phyloP scores from a whole-genome alignment of 1,140 invertebrate genomes.

The Wiebesia pumilae region DNA sequence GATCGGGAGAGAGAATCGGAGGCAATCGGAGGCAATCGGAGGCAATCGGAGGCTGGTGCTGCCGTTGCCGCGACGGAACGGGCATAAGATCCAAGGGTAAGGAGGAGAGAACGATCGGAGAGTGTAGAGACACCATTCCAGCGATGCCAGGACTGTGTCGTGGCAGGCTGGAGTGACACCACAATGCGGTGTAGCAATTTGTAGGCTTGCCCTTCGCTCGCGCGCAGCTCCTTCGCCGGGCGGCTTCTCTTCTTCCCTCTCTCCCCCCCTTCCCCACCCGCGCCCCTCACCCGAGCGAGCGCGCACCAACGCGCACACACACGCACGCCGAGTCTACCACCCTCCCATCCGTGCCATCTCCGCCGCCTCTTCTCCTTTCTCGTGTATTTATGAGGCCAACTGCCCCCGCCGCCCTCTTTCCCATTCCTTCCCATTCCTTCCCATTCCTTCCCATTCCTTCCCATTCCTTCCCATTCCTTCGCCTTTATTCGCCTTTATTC shows the following conservation, averaged over 20 bases:
- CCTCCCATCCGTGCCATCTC: background rate
- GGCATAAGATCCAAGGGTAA: background rate
- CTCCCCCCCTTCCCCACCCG: background rate
- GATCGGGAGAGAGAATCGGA: constrained; percentile 21
- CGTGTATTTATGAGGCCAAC: constrained; percentile 61
- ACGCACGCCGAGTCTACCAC: background rate
- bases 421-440: background rate
- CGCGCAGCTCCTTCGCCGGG: constrained; percentile 43
- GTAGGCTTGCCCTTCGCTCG: constrained; percentile 73
- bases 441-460: background rate
- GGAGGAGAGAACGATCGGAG: constrained; percentile 4
- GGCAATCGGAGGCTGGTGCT: constrained; percentile 11
- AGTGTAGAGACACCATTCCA: constrained; percentile 71
- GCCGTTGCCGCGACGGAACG: background rate
- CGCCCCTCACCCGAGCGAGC: background rate
- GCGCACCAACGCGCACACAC: background rate
- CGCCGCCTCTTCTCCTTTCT: constrained; percentile 45
- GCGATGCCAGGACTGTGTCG: constrained; percentile 74
- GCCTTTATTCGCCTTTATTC: background rate
- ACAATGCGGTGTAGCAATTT: constrained; percentile 76
- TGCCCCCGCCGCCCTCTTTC: background rate
- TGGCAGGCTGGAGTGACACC: constrained; percentile 73
- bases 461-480: constrained; percentile 33
- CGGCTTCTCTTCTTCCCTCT: constrained; percentile 24
- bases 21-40: constrained; percentile 43